Evolutionary conservation across 2,888 invertebrate genomes (phyloP), one percentile per base, ranked within the genome.

Genomic region (Malachius bipustulatus): DNA sequence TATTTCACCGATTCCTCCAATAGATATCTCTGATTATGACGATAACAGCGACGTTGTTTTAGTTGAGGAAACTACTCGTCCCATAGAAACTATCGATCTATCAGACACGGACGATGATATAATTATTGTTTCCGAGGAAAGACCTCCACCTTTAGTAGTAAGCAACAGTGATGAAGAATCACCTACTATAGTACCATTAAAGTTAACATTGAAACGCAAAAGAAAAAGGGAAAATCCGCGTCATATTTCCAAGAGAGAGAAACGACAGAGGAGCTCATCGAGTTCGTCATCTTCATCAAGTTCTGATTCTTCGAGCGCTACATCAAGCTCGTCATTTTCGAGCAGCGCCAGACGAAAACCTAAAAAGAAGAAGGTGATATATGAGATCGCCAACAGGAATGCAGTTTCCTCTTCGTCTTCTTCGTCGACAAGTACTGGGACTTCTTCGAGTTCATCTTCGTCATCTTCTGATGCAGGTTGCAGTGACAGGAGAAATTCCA

Each of bases 11-110:
- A 36, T 43, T 4, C 47, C 45, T 4, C 44, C 36, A 29, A 47
- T 50, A 35, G 42, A 49, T 39, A 30, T 53, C 37, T 52, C 55
- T 3, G 59, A 57, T 34, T 51, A 52, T 34, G 55, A 56, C 15
- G 51, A 55, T 13, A 58, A 60, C 31, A 61, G 60, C 42, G 62
- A 62, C 39, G 59, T 62, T 4, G 50, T 57, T 26, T 45, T 61
- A 31, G 55, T 62, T 3, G 2, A 13, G 13, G 4, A 24, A 2
- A 37, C 30, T 30, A 30, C 39, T 4, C 35, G 24, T 12, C 30
- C 35, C 11, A 34, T 38, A 11, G 43, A 43, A 30, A 47, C 53
- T 1, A 55, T 55, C 13, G 49, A 50, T 39, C 37, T 56, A 24
- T 41, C 52, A 6, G 51, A 55, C 26, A 49, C 49, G 4, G 54